Evolutionary conservation across 1,140 invertebrate genomes (phyloP).

Genomic region (Drosophila serrata): DNA sequence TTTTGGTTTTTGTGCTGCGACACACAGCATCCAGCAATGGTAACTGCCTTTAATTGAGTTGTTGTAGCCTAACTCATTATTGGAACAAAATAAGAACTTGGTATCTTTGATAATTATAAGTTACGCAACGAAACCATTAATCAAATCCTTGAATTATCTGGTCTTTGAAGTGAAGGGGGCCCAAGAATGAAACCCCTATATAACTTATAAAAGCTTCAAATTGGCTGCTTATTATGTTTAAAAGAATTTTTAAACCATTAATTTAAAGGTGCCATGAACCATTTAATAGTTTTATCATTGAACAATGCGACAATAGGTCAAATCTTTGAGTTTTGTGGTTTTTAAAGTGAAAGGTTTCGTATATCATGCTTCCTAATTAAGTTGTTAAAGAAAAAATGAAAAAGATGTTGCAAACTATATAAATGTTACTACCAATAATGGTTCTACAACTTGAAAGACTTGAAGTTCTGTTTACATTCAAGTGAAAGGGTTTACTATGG

Average conservation of each 20-base stretch:
- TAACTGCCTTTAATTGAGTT: conserved; percentile 12
- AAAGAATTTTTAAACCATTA: conserved; percentile 10
- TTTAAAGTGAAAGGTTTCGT: conserved; percentile 19
- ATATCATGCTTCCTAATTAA: not conserved
- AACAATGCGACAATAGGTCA: not conserved
- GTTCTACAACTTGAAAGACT: not conserved
- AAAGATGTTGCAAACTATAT: not conserved
- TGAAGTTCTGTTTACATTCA: conserved; percentile 5
- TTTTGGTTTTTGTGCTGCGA: conserved; percentile 31
- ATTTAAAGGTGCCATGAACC: conserved; percentile 4
- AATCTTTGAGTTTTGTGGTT: not conserved
- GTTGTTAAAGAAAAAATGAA: not conserved
- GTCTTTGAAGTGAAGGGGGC: conserved; percentile 7
- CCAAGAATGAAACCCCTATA: conserved; percentile 4
- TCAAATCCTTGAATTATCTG: conserved; percentile 6
- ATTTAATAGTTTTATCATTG: conserved; percentile 16
- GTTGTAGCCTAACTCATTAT: not conserved
- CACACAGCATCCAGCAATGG: conserved; percentile 11
- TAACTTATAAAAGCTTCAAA: conserved; percentile 1
- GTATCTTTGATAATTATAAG: conserved; percentile 7
- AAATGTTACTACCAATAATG: not conserved
- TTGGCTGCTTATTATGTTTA: conserved; percentile 12
- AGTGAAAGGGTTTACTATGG: conserved; percentile 16
- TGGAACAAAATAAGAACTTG: conserved; percentile 2
- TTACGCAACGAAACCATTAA: conserved; percentile 16